Conservation (phyloP, 1,140 invertebrate genomes). For the Drosophila micromelanica region DNA sequence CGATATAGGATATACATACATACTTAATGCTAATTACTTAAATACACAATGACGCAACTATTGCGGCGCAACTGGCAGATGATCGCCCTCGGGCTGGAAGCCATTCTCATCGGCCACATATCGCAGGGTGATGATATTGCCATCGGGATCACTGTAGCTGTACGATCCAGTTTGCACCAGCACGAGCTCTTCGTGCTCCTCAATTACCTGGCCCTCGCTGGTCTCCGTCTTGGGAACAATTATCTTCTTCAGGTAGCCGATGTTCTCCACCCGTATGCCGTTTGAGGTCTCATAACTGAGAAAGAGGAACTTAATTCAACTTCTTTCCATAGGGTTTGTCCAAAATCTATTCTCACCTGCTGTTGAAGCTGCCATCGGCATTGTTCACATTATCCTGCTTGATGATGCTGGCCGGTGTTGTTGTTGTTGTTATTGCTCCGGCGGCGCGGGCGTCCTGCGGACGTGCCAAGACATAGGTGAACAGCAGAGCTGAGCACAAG, state of each 20-base stretch:
- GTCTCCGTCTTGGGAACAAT: slow-evolving; percentile 84
- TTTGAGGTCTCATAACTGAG: slow-evolving; percentile 87
- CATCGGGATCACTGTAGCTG: slow-evolving; percentile 90
- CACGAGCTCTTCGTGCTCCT: slow-evolving; percentile 85
- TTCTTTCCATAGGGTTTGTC: neutral
- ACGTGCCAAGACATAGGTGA: slow-evolving; percentile 68
- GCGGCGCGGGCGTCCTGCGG: slow-evolving; percentile 66
- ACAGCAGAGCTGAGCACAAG: slow-evolving; percentile 65
- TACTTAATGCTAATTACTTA: slow-evolving; percentile 41
- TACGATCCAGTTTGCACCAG: slow-evolving; percentile 87
- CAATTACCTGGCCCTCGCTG: slow-evolving; percentile 85
- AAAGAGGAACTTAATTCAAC: neutral
- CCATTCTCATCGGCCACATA: slow-evolving; percentile 92
- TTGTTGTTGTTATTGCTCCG: slow-evolving; percentile 45
- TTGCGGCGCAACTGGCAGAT: slow-evolving; percentile 87
- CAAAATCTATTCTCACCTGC: slow-evolving; percentile 54
- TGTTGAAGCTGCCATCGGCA: slow-evolving; percentile 82
- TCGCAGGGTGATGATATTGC: slow-evolving; percentile 88
- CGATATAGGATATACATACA: slow-evolving; percentile 28
- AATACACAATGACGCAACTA: slow-evolving; percentile 45
- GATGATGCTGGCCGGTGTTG: slow-evolving; percentile 79
- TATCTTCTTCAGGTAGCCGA: slow-evolving; percentile 86
- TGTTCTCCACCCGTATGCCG: slow-evolving; percentile 87
- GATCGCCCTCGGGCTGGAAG: slow-evolving; percentile 85
- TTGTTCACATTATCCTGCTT: slow-evolving; percentile 83